Base-by-base conservation (phyloP, 2,888 invertebrate genomes). In the Linnaemya tessellans region DNA sequence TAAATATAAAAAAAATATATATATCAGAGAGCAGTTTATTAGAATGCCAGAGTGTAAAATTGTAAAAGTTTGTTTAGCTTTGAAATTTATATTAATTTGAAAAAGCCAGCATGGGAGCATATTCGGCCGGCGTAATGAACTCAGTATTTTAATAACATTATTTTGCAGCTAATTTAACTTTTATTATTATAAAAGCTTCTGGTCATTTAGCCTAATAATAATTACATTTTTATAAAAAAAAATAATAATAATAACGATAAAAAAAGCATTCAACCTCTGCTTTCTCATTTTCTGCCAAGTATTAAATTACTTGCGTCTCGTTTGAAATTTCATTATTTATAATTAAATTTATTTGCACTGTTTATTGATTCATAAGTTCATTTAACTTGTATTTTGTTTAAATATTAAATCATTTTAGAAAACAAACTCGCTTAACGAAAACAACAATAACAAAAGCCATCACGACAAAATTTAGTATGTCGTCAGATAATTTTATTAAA, bases 331-430 rank as follows among this genome's bases (percentile, higher is more conserved):
- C 51, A 68, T 67, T 49, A 60, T 68, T 68, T 49, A 38, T 60
- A 60, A 80, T 60, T 22, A 35, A n/a, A 64, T 70, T 79, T 79
- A 49, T 74, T 74, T 78, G 11, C 54, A 49, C 30, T 56, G 46
- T 46, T 75, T 43, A 30, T 62, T 64, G 49, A 84, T 51, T 70
- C 49, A 70, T n/a, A 70, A 84, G 70, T 75, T 84, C 84, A 84
- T 60, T 80, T 75, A 80, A 77, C 84, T 80, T 80, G 60, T 22
- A 70, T 11, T 67, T 73, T 60, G 18, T 71, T 77, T 38, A 64
- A 73, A 70, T 22, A 60, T 15, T 43, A 65, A 71, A 58, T 62
- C 30, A 67, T 20, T 38, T 51, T 30, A 35, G 8, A 22, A 43
- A 82, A 58, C 67, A 43, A 49, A 54, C 62, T 46, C 13, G 7